Conservation (phyloP, 2,888 invertebrate genomes). For the Lasioglossum marginatum region DNA sequence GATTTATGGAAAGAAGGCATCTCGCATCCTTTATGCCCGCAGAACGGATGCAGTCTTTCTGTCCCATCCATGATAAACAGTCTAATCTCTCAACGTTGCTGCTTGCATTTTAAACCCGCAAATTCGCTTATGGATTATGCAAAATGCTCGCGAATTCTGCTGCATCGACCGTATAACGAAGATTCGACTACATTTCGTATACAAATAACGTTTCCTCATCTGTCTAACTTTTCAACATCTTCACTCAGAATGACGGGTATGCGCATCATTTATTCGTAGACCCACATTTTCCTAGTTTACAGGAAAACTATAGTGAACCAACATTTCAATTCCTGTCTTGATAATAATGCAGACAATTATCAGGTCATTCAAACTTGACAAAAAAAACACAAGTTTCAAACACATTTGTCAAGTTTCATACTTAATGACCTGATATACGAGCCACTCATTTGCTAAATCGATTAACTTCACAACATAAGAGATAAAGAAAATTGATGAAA, state of each 20-base stretch:
- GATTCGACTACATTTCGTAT: background rate
- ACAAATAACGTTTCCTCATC: background rate
- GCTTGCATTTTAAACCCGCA: background rate
- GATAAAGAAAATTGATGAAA: no score
- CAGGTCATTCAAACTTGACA: no score
- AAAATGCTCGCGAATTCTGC: background rate
- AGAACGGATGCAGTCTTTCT: constrained; percentile 12
- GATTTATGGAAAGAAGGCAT: constrained; percentile 68
- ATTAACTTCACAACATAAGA: background rate
- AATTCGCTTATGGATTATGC: background rate
- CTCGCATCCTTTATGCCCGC: constrained; percentile 40
- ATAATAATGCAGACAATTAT: background rate
- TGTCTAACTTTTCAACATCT: background rate
- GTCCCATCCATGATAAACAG: background rate
- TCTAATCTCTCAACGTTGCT: background rate
- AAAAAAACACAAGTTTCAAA: no score
- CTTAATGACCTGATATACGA: background rate
- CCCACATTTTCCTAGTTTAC: background rate
- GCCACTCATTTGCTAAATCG: no score
- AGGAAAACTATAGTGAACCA: background rate
- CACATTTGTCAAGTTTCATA: no score
- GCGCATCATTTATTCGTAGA: background rate
- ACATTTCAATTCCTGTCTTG: background rate
- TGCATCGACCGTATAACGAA: background rate
- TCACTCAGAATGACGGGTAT: background rate